phyloP scores from a whole-genome alignment of 2,888 invertebrate species.

The Lithophane leautieri region DNA sequence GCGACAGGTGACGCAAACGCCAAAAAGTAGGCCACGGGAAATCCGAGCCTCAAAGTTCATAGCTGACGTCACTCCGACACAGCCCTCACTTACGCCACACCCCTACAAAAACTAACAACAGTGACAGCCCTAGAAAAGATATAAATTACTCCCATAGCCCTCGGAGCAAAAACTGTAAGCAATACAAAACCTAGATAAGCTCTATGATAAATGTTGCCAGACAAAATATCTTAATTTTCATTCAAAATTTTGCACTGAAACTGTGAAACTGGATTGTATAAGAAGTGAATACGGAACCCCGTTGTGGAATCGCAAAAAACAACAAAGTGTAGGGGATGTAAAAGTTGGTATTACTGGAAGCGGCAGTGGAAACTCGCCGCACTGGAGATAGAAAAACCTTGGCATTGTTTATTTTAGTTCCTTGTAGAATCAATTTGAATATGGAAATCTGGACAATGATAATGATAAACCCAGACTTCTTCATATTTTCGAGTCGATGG shows the following conservation, averaged over 20 bases:
- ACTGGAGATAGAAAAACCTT: neutral
- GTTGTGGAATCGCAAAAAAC: constrained; percentile 71
- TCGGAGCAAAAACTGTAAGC: constrained; percentile 57
- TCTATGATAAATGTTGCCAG: constrained; percentile 62
- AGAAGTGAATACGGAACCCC: constrained; percentile 71
- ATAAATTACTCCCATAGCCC: constrained; percentile 61
- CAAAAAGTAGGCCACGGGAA: constrained; percentile 60
- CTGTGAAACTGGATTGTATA: constrained; percentile 67
- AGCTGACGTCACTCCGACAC: constrained; percentile 48
- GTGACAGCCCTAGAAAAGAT: constrained; percentile 53
- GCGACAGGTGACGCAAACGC: constrained; percentile 53
- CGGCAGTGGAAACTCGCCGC: constrained; percentile 6
- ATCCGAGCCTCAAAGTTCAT: constrained; percentile 56
- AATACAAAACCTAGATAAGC: constrained; percentile 64
- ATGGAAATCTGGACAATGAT: neutral
- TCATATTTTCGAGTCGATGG: neutral
- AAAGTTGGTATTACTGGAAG: constrained; percentile 40
- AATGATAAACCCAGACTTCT: neutral
- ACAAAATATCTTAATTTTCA: constrained; percentile 65
- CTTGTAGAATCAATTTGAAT: constrained; percentile 4
- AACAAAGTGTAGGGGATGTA: constrained; percentile 56
- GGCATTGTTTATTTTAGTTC: constrained; percentile 8
- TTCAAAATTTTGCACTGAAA: constrained; percentile 64
- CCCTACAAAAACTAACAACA: constrained; percentile 55
- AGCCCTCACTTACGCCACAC: constrained; percentile 37